Evolutionary conservation across 1,140 invertebrate genomes (phyloP).

Genomic region (Drosophila asahinai): DNA sequence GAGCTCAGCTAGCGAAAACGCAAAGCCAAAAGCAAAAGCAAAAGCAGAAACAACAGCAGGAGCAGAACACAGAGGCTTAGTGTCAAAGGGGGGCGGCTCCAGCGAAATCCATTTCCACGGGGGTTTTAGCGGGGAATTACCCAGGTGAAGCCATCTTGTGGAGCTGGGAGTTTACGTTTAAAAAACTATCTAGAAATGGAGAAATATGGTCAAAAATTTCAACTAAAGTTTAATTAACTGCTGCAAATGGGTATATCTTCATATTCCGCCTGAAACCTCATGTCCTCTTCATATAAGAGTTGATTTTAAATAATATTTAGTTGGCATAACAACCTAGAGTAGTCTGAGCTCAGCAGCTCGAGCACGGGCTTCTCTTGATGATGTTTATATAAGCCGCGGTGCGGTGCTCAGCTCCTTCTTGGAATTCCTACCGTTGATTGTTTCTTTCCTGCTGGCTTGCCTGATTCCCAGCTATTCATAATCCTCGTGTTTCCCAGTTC

Average conservation of each 20-base stretch:
- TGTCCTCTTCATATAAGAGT: too few species aligned
- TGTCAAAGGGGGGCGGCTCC: background rate
- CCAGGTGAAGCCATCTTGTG: background rate
- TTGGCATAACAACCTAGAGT: background rate
- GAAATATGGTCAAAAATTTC: background rate
- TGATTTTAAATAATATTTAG: slow-evolving; percentile 3
- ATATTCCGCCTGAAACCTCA: background rate
- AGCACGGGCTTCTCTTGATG: background rate
- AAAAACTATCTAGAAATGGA: slow-evolving; percentile 1
- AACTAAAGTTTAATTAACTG: too few species aligned
- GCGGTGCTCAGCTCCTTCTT: background rate
- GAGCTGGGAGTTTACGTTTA: background rate
- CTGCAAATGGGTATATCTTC: background rate
- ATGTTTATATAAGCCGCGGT: background rate
- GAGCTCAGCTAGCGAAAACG: slow-evolving; percentile 46
- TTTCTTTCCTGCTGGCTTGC: slow-evolving; percentile 1
- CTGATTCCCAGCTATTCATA: slow-evolving; percentile 29
- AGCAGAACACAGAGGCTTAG: background rate
- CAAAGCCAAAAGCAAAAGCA: background rate
- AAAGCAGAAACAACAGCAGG: slow-evolving; percentile 34
- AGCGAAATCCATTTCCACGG: background rate
- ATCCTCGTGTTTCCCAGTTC: slow-evolving; percentile 26
- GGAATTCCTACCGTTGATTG: slow-evolving; percentile 3
- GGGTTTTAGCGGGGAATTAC: background rate
- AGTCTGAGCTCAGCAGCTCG: background rate